Conservation (phyloP, 2,797 vertebrate species). For the Limosa lapponica region DNA sequence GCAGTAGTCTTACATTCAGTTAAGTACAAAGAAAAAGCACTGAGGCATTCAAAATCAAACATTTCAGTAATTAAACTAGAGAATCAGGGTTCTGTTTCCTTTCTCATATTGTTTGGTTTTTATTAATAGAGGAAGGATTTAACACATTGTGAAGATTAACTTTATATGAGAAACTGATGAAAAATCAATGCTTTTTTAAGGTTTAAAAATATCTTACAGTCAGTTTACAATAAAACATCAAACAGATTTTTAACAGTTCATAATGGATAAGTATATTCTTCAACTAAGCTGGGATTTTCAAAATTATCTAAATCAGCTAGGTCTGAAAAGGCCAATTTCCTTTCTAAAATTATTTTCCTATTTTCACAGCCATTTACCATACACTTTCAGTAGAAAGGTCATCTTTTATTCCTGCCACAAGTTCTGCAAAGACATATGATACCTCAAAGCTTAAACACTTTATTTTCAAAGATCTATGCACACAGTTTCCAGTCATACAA, state of each 20-base stretch:
- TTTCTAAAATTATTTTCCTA: slow-evolving; percentile 13
- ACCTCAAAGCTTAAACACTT: neutral
- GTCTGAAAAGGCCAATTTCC: slow-evolving; percentile 27
- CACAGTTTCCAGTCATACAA: neutral
- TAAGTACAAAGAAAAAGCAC: slow-evolving; percentile 71
- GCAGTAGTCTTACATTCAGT: slow-evolving; percentile 59
- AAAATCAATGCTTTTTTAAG: slow-evolving; percentile 28
- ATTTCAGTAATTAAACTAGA: slow-evolving; percentile 78
- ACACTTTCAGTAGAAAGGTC: neutral
- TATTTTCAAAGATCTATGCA: slow-evolving; percentile 37
- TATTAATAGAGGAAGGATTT: slow-evolving; percentile 73
- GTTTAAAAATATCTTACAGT: slow-evolving; percentile 23
- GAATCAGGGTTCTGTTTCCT: slow-evolving; percentile 41
- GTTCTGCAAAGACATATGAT: slow-evolving; percentile 11
- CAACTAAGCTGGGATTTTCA: slow-evolving; percentile 18
- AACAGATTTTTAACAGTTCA: neutral
- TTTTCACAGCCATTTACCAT: slow-evolving; percentile 33
- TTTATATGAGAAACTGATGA: slow-evolving; percentile 65
- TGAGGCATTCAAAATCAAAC: slow-evolving; percentile 77
- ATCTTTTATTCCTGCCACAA: neutral
- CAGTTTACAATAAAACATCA: neutral
- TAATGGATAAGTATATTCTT: neutral
- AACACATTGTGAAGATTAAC: slow-evolving; percentile 56
- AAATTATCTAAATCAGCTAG: slow-evolving; percentile 1
- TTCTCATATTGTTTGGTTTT: slow-evolving; percentile 74